Percentiles rank a stretch among this genome's conserved stretches.
Evolutionary conservation across 2,113 vertebrate species (phyloP).

Genomic region (Cynocephalus volans): DNA sequence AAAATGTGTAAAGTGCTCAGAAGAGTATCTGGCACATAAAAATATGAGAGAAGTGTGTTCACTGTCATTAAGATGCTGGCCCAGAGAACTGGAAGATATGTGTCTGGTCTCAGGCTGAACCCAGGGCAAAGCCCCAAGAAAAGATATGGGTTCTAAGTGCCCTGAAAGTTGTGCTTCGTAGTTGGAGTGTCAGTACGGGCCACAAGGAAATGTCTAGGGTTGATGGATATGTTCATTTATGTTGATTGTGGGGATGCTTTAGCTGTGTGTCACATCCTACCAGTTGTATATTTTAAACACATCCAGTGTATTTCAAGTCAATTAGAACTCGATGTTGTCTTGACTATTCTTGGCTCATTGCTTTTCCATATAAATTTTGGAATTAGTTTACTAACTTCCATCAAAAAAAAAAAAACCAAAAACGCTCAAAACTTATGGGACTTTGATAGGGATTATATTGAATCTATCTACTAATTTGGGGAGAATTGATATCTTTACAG

Average conservation of each 20-base stretch:
- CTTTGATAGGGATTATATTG: no score
- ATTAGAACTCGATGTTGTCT: neutral
- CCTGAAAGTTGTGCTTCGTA: neutral
- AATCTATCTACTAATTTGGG: no score
- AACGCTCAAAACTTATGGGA: no score
- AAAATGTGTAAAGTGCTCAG: neutral
- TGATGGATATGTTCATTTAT: neutral
- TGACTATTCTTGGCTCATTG: no score
- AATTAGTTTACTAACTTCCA: no score
- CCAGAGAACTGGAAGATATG: neutral
- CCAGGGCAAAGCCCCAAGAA: neutral
- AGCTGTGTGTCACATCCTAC: neutral
- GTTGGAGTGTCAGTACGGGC: neutral
- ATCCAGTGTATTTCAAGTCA: neutral
- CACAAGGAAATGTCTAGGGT: neutral
- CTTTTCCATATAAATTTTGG: no score
- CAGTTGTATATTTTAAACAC: neutral
- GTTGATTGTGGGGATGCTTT: neutral
- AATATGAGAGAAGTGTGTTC: neutral
- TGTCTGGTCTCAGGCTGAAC: neutral
- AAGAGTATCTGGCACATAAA: neutral
- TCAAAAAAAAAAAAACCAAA: no score
- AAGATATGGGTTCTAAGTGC: neutral
- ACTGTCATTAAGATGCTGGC: neutral
- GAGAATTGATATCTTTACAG: no score